Evolutionary conservation across 2,113 vertebrate species (phyloP).

Genomic region (Tylochromis polylepis): DNA sequence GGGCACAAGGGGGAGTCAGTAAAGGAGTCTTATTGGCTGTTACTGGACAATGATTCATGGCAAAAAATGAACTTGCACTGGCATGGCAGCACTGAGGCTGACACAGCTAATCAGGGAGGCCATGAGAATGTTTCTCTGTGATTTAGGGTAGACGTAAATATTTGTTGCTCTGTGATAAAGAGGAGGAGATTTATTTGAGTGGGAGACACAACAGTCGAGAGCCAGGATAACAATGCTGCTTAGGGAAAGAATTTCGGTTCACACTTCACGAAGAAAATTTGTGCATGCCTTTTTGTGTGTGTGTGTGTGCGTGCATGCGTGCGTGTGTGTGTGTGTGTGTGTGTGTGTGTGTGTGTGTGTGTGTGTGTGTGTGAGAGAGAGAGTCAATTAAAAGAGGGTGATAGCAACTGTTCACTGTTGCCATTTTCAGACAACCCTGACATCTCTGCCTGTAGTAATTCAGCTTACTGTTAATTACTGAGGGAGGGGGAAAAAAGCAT

Average conservation of each 20-base stretch:
- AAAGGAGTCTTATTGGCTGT: constrained; percentile 4
- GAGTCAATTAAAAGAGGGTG: neutral
- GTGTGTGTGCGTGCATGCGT: neutral
- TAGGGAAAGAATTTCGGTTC: neutral
- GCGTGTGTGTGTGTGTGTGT: neutral
- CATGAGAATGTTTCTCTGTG: constrained; percentile 60
- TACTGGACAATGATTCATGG: constrained; percentile 31
- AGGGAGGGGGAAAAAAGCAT: neutral
- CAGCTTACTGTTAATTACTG: neutral
- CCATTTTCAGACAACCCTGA: neutral
- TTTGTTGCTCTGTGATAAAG: constrained; percentile 54
- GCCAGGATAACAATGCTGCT: neutral
- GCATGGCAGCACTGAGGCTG: neutral
- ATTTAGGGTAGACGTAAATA: constrained; percentile 51
- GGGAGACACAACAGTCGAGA: constrained; percentile 41
- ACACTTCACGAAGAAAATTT: neutral
- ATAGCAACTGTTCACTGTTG: neutral
- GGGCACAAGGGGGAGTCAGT: constrained; percentile 9
- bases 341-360: neutral
- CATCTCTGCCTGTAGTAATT: neutral
- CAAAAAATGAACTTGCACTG: constrained; percentile 20
- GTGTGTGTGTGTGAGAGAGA: neutral
- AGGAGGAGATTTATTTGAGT: constrained; percentile 33
- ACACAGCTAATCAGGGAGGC: constrained; percentile 27
- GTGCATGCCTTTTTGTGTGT: neutral